Conservation (phyloP, 2,797 vertebrate genomes). For the Thalassophryne amazonica region DNA sequence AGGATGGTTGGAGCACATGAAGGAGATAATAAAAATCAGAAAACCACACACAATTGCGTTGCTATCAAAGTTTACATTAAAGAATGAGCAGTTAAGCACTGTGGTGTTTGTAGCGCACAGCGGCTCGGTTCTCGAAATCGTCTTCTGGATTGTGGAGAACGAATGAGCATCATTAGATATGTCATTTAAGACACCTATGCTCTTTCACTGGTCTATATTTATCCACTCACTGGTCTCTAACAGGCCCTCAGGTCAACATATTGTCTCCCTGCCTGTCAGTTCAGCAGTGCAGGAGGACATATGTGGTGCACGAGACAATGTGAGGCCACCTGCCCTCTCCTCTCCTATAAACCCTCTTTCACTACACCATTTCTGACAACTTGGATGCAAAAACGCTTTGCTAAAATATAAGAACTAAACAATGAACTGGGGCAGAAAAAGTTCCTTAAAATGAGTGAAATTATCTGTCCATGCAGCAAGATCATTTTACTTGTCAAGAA, state of each 20-base stretch:
- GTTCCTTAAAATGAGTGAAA: too few species aligned
- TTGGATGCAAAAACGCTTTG: too few species aligned
- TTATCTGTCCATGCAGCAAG: too few species aligned
- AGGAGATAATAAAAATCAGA: constrained; percentile 38
- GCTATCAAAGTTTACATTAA: constrained; percentile 51
- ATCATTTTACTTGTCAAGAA: too few species aligned
- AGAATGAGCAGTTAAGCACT: constrained; percentile 25
- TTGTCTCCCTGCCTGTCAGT: constrained; percentile 65
- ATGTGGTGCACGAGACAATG: constrained; percentile 54
- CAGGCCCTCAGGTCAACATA: constrained; percentile 60
- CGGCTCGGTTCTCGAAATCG: constrained; percentile 37
- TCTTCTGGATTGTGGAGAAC: constrained; percentile 33
- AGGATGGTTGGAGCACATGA: constrained; percentile 34
- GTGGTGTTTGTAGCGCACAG: constrained; percentile 12
- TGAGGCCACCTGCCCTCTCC: constrained; percentile 50
- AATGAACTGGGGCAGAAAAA: too few species aligned
- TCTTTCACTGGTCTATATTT: constrained; percentile 66
- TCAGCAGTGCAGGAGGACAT: constrained; percentile 52
- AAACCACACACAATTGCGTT: constrained; percentile 33
- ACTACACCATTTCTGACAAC: constrained; percentile 2
- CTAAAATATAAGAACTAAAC: too few species aligned
- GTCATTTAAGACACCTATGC: constrained; percentile 65
- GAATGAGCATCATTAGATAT: constrained; percentile 65
- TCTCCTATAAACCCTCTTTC: not conserved
- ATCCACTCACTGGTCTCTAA: constrained; percentile 58